phyloP scores from a whole-genome alignment of 2,113 vertebrate genomes.

The Ancistrus triradiatus region DNA sequence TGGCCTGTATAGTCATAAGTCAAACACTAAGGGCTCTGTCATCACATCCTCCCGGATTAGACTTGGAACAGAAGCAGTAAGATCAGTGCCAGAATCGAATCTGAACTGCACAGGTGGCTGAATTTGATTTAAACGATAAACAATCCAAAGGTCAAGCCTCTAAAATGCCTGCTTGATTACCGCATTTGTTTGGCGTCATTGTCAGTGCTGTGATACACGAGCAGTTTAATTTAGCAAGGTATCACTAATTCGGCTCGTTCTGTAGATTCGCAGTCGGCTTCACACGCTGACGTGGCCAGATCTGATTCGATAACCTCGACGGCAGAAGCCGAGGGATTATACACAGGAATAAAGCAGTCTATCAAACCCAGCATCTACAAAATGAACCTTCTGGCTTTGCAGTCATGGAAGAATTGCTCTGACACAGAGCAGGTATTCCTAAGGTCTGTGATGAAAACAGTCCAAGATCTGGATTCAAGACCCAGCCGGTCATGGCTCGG shows the following conservation, averaged over 20 bases:
- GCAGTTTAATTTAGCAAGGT: conserved; percentile 25
- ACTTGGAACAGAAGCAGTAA: not conserved
- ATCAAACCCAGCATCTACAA: not conserved
- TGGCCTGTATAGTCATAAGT: conserved; percentile 43
- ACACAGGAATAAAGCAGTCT: too few species aligned
- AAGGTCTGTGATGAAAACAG: too few species aligned
- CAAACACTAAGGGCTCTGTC: too few species aligned
- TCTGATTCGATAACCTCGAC: conserved; percentile 22
- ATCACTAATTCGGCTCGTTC: conserved; percentile 13
- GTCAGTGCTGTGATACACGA: conserved; percentile 18
- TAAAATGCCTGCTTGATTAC: conserved; percentile 16
- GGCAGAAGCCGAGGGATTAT: too few species aligned
- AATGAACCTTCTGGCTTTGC: not conserved
- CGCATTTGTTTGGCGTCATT: not conserved
- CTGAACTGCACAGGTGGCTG: conserved; percentile 18
- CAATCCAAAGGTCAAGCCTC: conserved; percentile 21
- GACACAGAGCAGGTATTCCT: conserved; percentile 3
- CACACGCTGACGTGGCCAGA: conserved; percentile 17
- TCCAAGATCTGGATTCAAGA: too few species aligned
- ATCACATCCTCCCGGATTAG: not conserved
- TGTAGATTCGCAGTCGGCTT: conserved; percentile 24
- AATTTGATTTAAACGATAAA: conserved; percentile 30
- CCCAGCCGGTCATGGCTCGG: too few species aligned
- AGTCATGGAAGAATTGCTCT: conserved; percentile 1
- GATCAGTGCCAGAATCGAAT: not conserved